Evolutionary conservation across 2,888 invertebrate species (phyloP), one percentile per base, ranked within the genome.

Genomic region (Meganola albula): DNA sequence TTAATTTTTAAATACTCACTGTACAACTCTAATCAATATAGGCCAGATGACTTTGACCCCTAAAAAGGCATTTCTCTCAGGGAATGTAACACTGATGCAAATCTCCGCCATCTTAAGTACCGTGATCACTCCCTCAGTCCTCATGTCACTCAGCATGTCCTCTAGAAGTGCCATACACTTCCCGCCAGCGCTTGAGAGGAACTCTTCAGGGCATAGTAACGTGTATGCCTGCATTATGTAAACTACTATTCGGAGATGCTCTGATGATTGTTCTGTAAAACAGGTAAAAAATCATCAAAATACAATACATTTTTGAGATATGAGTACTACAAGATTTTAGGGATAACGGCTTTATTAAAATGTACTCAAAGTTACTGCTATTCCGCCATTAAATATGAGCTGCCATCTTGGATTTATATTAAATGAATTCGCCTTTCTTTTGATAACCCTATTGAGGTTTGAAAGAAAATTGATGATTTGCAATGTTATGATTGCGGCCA

Each of bases 221-320:
- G 95, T 88, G 68, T 96, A 95, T 1, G 93, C 94, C 70, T 94
- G 91, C 66, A 93, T 92, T 63, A 97, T 93, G 56, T 92, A 90
- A 8, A 96, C 87, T 44, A 94, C 93, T 37, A 91, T 89, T 40
- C 92, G 88, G 7, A 97, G 84, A 70, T 94, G 92, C 63, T 97
- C 96, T 0, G 94, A 90, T 0, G 94, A 92, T 70, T 90, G 88
- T 72, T 96, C 96, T 93, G 74, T 91, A 68, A 9, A 42, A 6
- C n/a, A n/a, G n/a, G n/a, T n/a, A n/a, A n/a, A n/a, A n/a, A n/a
- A n/a, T n/a, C n/a, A n/a, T n/a, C n/a, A n/a, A n/a, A n/a, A n/a
- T n/a, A n/a, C n/a, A n/a, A n/a, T n/a, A n/a, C n/a, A n/a, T n/a
- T n/a, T n/a, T n/a, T n/a, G n/a, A n/a, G n/a, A n/a, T n/a, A n/a